Evolutionary conservation across 2,888 invertebrate genomes (phyloP), one percentile per base, ranked within the genome.

Genomic region (Gandaritis pyraliata): DNA sequence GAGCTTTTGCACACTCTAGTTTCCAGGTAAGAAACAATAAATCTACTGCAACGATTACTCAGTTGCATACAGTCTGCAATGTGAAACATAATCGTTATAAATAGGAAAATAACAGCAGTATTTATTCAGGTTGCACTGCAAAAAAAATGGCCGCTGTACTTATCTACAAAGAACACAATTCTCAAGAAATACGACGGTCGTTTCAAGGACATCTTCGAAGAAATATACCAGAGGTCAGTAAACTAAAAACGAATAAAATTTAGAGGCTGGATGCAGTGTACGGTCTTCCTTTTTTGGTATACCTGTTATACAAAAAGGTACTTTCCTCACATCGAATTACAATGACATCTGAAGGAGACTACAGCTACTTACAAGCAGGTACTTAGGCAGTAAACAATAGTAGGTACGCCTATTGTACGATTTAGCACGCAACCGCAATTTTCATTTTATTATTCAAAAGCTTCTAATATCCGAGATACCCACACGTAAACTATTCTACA

Each of bases 201-300:
- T 23, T 98, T 98, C 90, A 97, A 98, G 91, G 98, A 98, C 81
- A 97, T 98, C 72, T 98, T 98, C 88, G 95, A 97, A 90, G 97
- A 97, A 82, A 94, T 98, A 75, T 98, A 94, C 85, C 95, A 97
- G 71, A 94, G 94, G 96, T 96, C 66, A 90, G 77, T 69, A 55
- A 23, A 51, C 60, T 18, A 49, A 54, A 49, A 39, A 50, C 50
- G 16, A 66, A 16, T 33, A 50, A 16, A 45, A 49, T 46, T 47
- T 54, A 16, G n/a, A 45, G 13, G 13, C 11, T 36, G 13, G 8
- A 5, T 15, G 16, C 6, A 15, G 15, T 3, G 3, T 5, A 38
- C n/a, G 16, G 8, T 10, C 16, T 16, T 11, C 10, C 11, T 43
- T 15, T 13, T 41, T 15, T 33, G 23, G 41, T 15, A 41, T 43